Percentiles rank a stretch among this genome's conserved stretches.
phyloP scores from a whole-genome alignment of 2,113 vertebrate genomes.

The Lycocorax pyrrhopterus region DNA sequence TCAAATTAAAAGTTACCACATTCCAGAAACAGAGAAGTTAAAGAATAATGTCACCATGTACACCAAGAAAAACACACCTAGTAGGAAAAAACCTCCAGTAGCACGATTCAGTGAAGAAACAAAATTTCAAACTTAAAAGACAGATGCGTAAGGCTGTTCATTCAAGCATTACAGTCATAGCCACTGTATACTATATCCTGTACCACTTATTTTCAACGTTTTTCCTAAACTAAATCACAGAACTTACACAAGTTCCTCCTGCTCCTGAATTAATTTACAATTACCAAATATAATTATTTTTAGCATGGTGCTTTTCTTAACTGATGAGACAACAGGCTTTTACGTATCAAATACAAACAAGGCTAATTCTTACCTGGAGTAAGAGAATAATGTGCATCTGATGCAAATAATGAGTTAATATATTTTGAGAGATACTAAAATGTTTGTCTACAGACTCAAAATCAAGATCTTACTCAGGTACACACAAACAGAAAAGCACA shows the following conservation, averaged over 20 bases:
- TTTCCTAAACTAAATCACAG: neutral
- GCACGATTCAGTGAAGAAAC: neutral
- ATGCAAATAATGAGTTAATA: neutral
- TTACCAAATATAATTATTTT: neutral
- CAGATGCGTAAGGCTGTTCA: neutral
- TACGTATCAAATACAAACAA: neutral
- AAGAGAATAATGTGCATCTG: neutral
- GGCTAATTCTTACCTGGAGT: neutral
- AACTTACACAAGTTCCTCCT: neutral
- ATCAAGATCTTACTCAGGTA: neutral
- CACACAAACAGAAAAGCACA: neutral
- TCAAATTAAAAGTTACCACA: neutral
- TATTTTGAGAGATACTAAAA: neutral
- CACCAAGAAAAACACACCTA: neutral
- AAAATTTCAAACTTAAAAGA: neutral
- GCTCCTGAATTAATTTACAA: neutral
- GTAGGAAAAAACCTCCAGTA: neutral
- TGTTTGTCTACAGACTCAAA: neutral
- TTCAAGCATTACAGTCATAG: neutral
- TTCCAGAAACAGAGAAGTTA: neutral
- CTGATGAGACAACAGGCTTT: neutral
- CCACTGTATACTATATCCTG: neutral
- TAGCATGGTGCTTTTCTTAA: neutral
- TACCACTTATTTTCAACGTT: neutral
- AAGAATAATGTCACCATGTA: neutral